These are phyloP conservation scores for Tetrao urogallus DNA, from an alignment of 2,113 vertebrate genomes.

Conservation along the genomic window DNA sequence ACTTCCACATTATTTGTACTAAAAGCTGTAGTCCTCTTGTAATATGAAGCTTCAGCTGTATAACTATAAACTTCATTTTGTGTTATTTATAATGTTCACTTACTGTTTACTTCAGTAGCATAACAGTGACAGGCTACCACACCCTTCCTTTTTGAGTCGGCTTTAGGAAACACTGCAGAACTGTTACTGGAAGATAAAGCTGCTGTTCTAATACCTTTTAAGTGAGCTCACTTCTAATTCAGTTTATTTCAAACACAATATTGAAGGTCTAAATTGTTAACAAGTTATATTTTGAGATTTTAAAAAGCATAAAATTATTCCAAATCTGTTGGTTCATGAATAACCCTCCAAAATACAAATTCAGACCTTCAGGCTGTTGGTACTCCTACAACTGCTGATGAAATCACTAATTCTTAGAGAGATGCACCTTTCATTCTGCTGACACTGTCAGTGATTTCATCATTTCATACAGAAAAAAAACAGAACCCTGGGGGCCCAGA, in stretches of 20 bases:
- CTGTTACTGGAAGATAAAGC: slow-evolving; percentile 56
- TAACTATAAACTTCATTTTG: slow-evolving; percentile 45
- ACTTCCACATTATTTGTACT: slow-evolving; percentile 25
- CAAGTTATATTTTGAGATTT: not conserved
- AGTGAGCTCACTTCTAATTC: not conserved
- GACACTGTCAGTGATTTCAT: not conserved
- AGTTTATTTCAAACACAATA: not conserved
- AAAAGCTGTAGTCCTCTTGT: slow-evolving; percentile 23
- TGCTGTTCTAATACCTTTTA: slow-evolving; percentile 5
- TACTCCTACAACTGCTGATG: slow-evolving; percentile 9
- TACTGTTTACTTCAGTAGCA: slow-evolving; percentile 35
- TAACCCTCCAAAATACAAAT: not conserved
- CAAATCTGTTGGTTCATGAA: not conserved
- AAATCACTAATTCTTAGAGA: not conserved
- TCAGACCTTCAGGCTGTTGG: slow-evolving; percentile 21
- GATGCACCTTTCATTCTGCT: not conserved
- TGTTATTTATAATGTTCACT: slow-evolving; percentile 46
- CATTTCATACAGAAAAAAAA: not conserved
- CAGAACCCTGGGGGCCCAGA: slow-evolving; percentile 13
- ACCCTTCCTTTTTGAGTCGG: slow-evolving; percentile 72
- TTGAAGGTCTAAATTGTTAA: not conserved
- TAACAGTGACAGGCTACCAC: slow-evolving; percentile 58
- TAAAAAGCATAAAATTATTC: slow-evolving; percentile 2
- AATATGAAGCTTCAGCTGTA: slow-evolving; percentile 16
- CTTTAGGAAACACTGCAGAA: slow-evolving; percentile 48